Conservation (phyloP, 1,140 invertebrate genomes). For the Lordiphosa collinella region DNA sequence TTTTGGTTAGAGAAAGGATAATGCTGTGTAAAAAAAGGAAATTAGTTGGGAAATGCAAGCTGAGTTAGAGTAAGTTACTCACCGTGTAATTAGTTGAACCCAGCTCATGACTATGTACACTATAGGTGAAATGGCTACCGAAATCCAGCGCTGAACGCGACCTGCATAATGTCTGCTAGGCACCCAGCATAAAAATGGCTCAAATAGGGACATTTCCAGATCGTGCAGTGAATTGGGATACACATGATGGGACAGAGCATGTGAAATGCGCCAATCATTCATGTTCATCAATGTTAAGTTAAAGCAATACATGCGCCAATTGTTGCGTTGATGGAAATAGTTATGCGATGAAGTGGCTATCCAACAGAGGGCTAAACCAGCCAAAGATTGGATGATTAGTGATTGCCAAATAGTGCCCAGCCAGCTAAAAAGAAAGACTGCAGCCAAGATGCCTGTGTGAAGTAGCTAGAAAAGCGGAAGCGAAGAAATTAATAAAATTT, state of each 20-base stretch:
- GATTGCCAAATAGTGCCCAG: conserved; percentile 80
- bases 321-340: conserved; percentile 89
- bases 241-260: conserved; percentile 89
- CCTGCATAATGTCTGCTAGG: conserved; percentile 81
- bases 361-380: conserved; percentile 82
- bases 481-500: background rate
- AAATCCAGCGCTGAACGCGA: conserved; percentile 71
- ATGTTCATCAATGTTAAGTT: conserved; percentile 84
- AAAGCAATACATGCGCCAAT: conserved; percentile 90
- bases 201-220: conserved; percentile 85
- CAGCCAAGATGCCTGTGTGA: conserved; percentile 76
- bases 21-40: conserved; percentile 17
- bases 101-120: conserved; percentile 80
- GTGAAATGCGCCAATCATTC: conserved; percentile 87
- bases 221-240: conserved; percentile 90
- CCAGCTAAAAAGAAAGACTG: conserved; percentile 81
- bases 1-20: conserved; percentile 23
- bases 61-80: conserved; percentile 8
- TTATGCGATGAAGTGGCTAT: conserved; percentile 86
- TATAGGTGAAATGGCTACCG: conserved; percentile 80
- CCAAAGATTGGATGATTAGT: conserved; percentile 72
- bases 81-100: conserved; percentile 80
- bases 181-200: conserved; percentile 85
- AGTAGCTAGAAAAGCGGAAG: conserved; percentile 30
- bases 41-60: too few relatives aligned